Evolutionary conservation across 1,140 invertebrate genomes (phyloP).

Genomic region (Aleiodes sp.): DNA sequence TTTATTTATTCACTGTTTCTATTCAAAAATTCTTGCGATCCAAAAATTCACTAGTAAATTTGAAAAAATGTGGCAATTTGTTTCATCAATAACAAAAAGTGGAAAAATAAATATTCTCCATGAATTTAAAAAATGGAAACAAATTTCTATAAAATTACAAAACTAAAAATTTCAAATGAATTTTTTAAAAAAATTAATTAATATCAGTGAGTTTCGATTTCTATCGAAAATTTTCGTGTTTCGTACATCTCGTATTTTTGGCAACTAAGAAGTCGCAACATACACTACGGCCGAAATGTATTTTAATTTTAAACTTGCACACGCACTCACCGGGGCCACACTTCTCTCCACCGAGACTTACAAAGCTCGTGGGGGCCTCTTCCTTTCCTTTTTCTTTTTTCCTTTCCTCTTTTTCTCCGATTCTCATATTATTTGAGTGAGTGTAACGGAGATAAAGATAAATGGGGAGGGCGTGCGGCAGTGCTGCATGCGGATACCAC

Average conservation of each 20-base stretch:
- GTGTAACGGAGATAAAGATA: neutral
- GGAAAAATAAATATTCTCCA: neutral
- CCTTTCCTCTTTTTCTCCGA: neutral
- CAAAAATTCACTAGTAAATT: neutral
- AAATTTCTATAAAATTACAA: neutral
- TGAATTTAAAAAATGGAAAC: neutral
- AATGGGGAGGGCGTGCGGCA: neutral
- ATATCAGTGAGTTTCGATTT: slow-evolving; percentile 30
- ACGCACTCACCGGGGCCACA: slow-evolving; percentile 24
- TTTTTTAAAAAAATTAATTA: slow-evolving; percentile 1
- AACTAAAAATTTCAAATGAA: slow-evolving; percentile 2
- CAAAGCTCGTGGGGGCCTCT: slow-evolving; percentile 23
- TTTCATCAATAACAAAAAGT: neutral
- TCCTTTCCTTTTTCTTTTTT: neutral
- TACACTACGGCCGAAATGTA: slow-evolving; percentile 24
- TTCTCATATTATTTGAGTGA: neutral
- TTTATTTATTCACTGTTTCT: neutral
- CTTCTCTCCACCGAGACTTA: slow-evolving; percentile 33
- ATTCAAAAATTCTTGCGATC: neutral
- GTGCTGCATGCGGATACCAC: neutral
- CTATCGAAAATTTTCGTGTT: slow-evolving; percentile 37
- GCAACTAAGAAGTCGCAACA: slow-evolving; percentile 38
- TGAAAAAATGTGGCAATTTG: neutral
- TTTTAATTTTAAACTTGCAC: slow-evolving; percentile 9
- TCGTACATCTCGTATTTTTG: slow-evolving; percentile 43